phyloP scores from a whole-genome alignment of 2,113 vertebrate species.

The Rhinolophus ferrumequinum region DNA sequence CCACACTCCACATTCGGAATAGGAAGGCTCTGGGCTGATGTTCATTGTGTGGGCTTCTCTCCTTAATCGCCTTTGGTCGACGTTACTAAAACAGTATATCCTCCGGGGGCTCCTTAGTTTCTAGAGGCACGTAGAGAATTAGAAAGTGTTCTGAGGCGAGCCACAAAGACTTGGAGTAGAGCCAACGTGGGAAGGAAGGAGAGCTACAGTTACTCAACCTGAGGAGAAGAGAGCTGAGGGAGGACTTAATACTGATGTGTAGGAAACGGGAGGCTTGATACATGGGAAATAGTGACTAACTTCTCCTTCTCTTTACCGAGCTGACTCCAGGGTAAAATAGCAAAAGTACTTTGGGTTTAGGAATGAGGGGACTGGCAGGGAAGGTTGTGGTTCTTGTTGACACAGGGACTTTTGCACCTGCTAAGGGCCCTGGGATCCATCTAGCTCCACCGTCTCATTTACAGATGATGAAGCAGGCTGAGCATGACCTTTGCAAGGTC shows the following conservation, averaged over 20 bases:
- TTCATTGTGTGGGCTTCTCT: neutral
- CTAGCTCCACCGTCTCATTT: neutral
- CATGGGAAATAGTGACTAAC: neutral
- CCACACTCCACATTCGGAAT: neutral
- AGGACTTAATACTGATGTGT: neutral
- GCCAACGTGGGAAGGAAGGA: constrained; percentile 29
- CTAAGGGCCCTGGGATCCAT: neutral
- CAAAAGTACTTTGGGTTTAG: neutral
- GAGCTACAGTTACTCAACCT: constrained; percentile 28
- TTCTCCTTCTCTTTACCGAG: neutral
- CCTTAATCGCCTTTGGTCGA: neutral
- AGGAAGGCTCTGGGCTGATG: neutral
- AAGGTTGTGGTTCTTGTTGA: neutral
- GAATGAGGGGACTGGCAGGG: neutral
- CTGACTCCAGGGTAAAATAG: neutral
- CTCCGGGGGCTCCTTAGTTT: neutral
- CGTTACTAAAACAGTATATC: neutral
- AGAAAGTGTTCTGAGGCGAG: neutral
- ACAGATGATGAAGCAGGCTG: neutral
- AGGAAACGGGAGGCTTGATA: neutral
- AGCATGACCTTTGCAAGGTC: neutral
- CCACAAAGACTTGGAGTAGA: constrained; percentile 41
- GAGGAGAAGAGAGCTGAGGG: neutral
- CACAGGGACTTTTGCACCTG: neutral
- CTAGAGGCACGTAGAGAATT: constrained; percentile 53